Conservation (phyloP, 2,888 invertebrate genomes). For the Listrodromus nycthemerus region DNA sequence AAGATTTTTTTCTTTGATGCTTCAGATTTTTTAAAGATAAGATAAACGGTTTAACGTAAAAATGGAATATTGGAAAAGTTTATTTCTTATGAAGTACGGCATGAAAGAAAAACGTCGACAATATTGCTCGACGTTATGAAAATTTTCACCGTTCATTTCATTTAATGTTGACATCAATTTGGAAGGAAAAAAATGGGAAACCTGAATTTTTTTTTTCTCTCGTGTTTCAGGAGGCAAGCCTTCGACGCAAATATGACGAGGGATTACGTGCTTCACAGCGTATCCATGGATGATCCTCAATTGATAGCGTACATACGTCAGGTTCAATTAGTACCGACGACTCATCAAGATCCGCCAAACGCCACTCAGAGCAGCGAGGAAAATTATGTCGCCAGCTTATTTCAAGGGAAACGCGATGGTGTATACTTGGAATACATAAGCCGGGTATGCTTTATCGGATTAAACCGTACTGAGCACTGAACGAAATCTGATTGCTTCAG, state of each 20-base stretch:
- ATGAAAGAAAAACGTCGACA: neutral
- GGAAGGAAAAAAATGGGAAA: neutral
- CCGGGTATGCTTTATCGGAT: conserved; percentile 71
- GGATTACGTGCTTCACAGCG: conserved; percentile 90
- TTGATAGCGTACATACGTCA: conserved; percentile 91
- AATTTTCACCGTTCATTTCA: neutral
- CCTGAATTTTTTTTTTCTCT: neutral
- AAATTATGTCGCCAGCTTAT: conserved; percentile 83
- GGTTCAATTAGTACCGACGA: conserved; percentile 87
- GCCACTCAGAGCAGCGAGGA: conserved; percentile 85
- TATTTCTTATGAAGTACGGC: neutral
- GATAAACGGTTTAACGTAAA: too few relatives aligned
- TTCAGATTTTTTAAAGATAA: too few relatives aligned
- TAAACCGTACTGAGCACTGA: neutral
- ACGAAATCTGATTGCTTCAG: neutral
- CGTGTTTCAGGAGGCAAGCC: conserved; percentile 86
- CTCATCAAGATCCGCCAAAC: conserved; percentile 78
- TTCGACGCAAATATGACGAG: conserved; percentile 92
- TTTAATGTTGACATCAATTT: neutral
- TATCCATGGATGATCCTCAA: conserved; percentile 91
- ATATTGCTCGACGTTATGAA: neutral
- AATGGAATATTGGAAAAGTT: neutral
- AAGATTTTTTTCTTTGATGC: neutral
- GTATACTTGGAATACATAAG: conserved; percentile 82
- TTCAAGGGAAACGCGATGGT: conserved; percentile 84